A percentile compares a stretch with the other conserved stretches of the same genome.
Conservation (phyloP, 2,888 invertebrate genomes). For the Pammene aurita region DNA sequence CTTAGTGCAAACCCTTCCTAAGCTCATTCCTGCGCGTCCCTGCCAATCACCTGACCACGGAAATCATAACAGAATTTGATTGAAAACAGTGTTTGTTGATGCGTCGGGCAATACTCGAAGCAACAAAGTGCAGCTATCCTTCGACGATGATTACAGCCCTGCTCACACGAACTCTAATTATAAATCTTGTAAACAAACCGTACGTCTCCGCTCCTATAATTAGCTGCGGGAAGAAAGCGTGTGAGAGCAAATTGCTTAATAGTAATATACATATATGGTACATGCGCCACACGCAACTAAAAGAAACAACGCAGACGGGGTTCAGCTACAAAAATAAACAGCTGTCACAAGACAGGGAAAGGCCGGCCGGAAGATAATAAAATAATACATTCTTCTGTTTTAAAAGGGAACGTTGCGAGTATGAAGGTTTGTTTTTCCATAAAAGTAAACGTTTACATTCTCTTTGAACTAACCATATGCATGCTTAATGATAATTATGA, state of each 20-base stretch:
- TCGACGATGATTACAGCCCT: constrained; percentile 37
- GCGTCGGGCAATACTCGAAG: constrained; percentile 1
- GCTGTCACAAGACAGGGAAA: constrained; percentile 56
- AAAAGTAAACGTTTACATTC: constrained; percentile 35
- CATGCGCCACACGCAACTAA: constrained; percentile 52
- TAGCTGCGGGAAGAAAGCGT: constrained; percentile 67
- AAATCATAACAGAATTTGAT: constrained; percentile 54
- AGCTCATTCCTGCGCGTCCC: constrained; percentile 21
- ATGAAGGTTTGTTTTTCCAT: constrained; percentile 45
- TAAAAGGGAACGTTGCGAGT: constrained; percentile 57
- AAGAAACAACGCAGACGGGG: constrained; percentile 52
- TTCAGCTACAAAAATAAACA: constrained; percentile 61
- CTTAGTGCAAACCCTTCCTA: constrained; percentile 11
- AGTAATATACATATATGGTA: constrained; percentile 63
- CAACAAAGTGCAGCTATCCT: constrained; percentile 37
- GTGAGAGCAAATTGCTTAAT: constrained; percentile 76
- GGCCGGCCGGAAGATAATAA: constrained; percentile 58
- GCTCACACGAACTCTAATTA: constrained; percentile 55
- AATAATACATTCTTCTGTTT: constrained; percentile 53
- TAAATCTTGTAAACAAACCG: constrained; percentile 62
- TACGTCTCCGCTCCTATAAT: constrained; percentile 60
- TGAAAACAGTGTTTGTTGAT: constrained; percentile 49
- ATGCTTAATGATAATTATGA: constrained; percentile 25
- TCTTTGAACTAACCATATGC: constrained; percentile 35
- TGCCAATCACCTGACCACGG: constrained; percentile 43